Evolutionary conservation across 1,140 invertebrate genomes (phyloP).

Genomic region (Lasioglossum baleicum): DNA sequence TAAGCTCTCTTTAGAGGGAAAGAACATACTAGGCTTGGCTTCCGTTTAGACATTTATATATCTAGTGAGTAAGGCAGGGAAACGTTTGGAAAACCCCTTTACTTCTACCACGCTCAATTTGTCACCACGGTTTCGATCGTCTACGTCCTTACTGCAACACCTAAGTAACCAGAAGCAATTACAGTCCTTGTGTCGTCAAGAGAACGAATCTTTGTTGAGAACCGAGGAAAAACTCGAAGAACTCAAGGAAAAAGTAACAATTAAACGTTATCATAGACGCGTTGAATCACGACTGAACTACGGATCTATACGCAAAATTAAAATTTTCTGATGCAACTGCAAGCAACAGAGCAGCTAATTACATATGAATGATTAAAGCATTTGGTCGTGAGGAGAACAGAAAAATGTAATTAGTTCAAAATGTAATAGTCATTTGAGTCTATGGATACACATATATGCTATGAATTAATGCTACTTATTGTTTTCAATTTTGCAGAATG

Average conservation of each 20-base stretch:
- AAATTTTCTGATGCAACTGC: too few relatives aligned
- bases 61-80: not conserved
- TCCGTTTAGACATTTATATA: conserved; percentile 22
- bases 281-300: too few relatives aligned
- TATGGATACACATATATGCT: too few relatives aligned
- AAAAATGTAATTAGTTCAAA: too few relatives aligned
- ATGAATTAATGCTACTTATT: not conserved
- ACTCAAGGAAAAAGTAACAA: not conserved
- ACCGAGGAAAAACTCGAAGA: too few relatives aligned
- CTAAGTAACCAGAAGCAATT: not conserved
- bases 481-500: not conserved
- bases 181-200: not conserved
- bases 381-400: too few relatives aligned
- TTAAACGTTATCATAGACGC: not conserved
- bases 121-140: not conserved
- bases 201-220: too few relatives aligned
- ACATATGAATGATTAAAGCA: too few relatives aligned
- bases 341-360: too few relatives aligned
- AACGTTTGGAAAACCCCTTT: conserved; percentile 25
- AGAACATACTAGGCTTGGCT: not conserved
- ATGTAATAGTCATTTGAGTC: too few relatives aligned
- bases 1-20: not conserved
- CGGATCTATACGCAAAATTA: too few relatives aligned
- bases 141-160: not conserved
- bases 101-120: conserved; percentile 14